phyloP scores from a whole-genome alignment of 2,888 invertebrate species.

The Coronaproctus castanopsis region DNA sequence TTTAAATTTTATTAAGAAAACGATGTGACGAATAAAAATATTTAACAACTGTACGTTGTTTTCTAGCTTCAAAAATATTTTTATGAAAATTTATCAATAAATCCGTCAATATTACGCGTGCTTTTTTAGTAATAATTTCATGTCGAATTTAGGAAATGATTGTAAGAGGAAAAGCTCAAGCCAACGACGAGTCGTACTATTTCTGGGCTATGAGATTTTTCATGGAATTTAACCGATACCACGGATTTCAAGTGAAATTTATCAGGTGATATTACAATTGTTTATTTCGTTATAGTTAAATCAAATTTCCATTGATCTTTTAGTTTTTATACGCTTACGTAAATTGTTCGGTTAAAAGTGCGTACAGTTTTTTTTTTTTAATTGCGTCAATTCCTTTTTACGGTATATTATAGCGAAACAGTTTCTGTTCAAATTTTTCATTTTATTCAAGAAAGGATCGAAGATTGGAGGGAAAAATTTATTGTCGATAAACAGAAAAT shows the following conservation, averaged over 20 bases:
- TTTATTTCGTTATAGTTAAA: background rate
- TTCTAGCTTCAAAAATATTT: no score
- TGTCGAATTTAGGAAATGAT: constrained; percentile 31
- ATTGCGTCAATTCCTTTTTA: background rate
- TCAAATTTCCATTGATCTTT: background rate
- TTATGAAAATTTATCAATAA: no score
- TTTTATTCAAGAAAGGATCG: constrained; percentile 81
- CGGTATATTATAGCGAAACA: constrained; percentile 48
- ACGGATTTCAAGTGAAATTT: constrained; percentile 66
- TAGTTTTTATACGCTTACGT: no score
- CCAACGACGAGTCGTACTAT: constrained; percentile 81
- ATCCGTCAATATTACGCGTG: no score
- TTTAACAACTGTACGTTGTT: no score
- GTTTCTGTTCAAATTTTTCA: constrained; percentile 80
- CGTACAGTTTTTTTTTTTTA: background rate
- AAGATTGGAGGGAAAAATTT: constrained; percentile 65
- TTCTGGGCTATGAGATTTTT: constrained; percentile 87
- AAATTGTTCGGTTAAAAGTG: background rate
- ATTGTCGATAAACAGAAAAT: constrained; percentile 66
- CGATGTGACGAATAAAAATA: no score
- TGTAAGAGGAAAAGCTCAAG: constrained; percentile 37
- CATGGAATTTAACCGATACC: constrained; percentile 87
- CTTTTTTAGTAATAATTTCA: no score
- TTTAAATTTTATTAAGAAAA: no score
- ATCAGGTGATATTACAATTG: constrained; percentile 43